phyloP scores from a whole-genome alignment of 2,113 vertebrate genomes.

The Manacus vitellinus region DNA sequence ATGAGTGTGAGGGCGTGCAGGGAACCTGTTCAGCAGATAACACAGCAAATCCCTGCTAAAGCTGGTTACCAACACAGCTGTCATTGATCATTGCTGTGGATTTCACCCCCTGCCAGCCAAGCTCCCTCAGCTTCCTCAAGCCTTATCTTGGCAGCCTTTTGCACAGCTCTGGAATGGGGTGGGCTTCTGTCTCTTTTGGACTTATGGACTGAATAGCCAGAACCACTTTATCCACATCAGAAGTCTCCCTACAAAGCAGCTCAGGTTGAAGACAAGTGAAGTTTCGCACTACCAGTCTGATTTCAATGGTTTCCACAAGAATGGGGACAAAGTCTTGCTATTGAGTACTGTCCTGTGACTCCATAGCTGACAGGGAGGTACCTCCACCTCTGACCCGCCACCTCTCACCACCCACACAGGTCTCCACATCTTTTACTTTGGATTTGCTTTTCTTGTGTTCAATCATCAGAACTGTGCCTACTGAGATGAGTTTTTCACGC shows the following conservation, averaged over 20 bases:
- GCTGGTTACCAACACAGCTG: not conserved
- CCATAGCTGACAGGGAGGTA: not conserved
- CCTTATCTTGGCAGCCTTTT: not conserved
- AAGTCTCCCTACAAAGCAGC: fast-evolving
- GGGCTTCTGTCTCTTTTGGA: not conserved
- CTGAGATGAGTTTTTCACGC: not conserved
- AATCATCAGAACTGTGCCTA: not conserved
- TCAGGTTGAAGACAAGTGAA: not conserved
- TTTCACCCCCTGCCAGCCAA: not conserved
- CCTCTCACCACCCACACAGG: not conserved
- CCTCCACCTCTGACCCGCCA: not conserved
- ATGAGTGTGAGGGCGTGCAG: not conserved
- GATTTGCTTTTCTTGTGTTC: not conserved
- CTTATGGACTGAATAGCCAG: not conserved
- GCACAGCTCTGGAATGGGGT: fast-evolving
- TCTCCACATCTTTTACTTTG: not conserved
- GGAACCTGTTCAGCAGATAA: not conserved
- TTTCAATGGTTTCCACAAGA: not conserved
- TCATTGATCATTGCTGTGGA: not conserved
- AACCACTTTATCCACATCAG: not conserved
- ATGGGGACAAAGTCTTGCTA: not conserved
- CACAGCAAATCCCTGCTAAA: not conserved
- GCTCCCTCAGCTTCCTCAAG: not conserved
- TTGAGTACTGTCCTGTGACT: not conserved
- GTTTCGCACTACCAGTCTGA: not conserved